Evolutionary conservation across 37 sponge, comb jelly and placozoan species (phyloP), one percentile per base, ranked within the genome.

Genomic region (Cliona cf. orientalis): DNA sequence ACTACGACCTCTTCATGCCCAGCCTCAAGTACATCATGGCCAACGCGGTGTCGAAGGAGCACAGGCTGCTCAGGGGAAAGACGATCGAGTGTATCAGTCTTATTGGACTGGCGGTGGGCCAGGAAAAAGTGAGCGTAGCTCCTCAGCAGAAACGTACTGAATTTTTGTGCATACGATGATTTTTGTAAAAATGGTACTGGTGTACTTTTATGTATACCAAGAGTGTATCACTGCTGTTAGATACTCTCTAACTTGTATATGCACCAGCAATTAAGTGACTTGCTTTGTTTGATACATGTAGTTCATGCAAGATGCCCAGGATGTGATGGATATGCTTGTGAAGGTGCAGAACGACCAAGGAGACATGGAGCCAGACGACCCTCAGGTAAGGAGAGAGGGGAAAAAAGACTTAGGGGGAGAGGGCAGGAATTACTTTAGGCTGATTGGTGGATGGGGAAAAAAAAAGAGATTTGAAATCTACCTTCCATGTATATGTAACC

Each of bases 81-180:
- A 93, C 97, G 5, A 97, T 99, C 36, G 99, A 99, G 72, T 97
- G 99, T 69, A 95, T 99, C 74, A 95, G 94, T 29, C 80, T 97
- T 26, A 95, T 96, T 66, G 99, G 99, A 9, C 86, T 97, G 37
- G 99, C 97, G n/a, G 99, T 97, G 36, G 99, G 99, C 19, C 93
- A 89, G 45, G 97, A 99, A 36, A 96, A 85, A 94, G 95, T 91
- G 38, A n/a, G n/a, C n/a, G n/a, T n/a, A n/a, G n/a, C n/a, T n/a
- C n/a, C 38, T 49, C 66, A 17, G 38, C 46, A 71, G 9, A 19
- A 12, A 23, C 19, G 34, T 32, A 31, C 19, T 64, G 12, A 32
- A 19, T 19, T 64, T 64, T n/a, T 32, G 9, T n/a, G n/a, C n/a
- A n/a, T n/a, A n/a, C n/a, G n/a, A n/a, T n/a, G n/a, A n/a, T n/a